Evolutionary conservation across 2,888 invertebrate species (phyloP), one percentile per base, ranked within the genome.

Genomic region (Lamellibrachia satsuma): DNA sequence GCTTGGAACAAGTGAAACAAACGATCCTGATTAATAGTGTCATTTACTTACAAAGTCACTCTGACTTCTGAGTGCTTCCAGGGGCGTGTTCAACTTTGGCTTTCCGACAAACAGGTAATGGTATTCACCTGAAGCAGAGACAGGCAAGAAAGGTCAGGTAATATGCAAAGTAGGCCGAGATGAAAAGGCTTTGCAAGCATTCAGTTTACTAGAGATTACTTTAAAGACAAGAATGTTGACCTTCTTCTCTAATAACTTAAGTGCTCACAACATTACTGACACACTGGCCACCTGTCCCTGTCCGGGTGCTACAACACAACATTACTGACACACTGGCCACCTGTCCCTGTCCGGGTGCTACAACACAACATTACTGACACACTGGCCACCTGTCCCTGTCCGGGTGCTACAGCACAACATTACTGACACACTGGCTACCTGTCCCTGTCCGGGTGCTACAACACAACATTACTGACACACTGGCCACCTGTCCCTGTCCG

Each of bases 61-160:
- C 91, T 95, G 95, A 90, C 94, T 94, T 95, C 95, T 95, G 90
- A 95, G 95, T 22, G 94, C 94, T 57, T 95, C 94, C 52, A 96
- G 94, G 0, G 95, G 95, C 27, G 94, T 94, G 52, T 94, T 95
- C 9, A 96, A 93, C 39, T 95, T 95, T 55, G 96, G 96, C 94
- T 96, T 96, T 92, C 95, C 94, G 90, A 96, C 95, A 94, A 96
- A 95, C 15, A 96, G 95, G 92, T 96, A 96, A 92, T 95, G 94
- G 93, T 94, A 96, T 57, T 95, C 95, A 92, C 96, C 96, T 96
- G 93, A 75, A 75, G 75, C 75, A 75, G 22, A 75, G 75, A 15
- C 15, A 75, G 75, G 75, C 15, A 60, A 22, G 60, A 4, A 57
- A 39, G 9, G 39, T 91, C 11, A 52, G 1, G 11, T 52, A 15